Percentiles rank a stretch among this genome's conserved stretches.
These are phyloP conservation scores for Tupaia chinensis DNA, from an alignment of 2,113 vertebrate species.

Conservation along the genomic window DNA sequence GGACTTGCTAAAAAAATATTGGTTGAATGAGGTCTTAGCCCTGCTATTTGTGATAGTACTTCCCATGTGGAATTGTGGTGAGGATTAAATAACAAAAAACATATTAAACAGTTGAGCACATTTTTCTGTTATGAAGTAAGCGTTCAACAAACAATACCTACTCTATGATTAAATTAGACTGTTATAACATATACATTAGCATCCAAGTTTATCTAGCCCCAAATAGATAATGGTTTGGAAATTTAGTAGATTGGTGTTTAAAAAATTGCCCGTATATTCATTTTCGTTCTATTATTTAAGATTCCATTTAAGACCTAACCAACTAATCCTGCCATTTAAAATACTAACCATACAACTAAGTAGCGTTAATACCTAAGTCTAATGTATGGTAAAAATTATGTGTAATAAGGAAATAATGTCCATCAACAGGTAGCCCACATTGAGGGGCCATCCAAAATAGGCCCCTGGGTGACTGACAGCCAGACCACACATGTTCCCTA, in stretches of 20 bases:
- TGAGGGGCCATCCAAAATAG: not conserved
- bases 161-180: not conserved
- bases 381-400: not conserved
- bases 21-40: not conserved
- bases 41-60: not conserved
- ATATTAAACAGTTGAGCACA: not conserved
- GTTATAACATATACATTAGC: not conserved
- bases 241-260: not conserved
- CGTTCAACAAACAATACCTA: not conserved
- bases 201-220: not conserved
- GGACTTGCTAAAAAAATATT: not conserved
- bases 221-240: not conserved
- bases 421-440: not conserved
- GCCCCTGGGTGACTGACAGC: not conserved
- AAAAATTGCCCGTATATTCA: not conserved
- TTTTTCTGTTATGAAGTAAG: not conserved
- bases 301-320: conserved; percentile 38
- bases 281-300: conserved; percentile 28
- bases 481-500: not conserved
- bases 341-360: not conserved
- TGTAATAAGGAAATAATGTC: not conserved
- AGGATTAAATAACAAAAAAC: not conserved
- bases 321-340: not conserved
- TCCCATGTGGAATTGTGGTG: not conserved
- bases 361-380: not conserved